Evolutionary conservation across 2,888 invertebrate species (phyloP).

Genomic region (Psylliodes chrysocephalus): DNA sequence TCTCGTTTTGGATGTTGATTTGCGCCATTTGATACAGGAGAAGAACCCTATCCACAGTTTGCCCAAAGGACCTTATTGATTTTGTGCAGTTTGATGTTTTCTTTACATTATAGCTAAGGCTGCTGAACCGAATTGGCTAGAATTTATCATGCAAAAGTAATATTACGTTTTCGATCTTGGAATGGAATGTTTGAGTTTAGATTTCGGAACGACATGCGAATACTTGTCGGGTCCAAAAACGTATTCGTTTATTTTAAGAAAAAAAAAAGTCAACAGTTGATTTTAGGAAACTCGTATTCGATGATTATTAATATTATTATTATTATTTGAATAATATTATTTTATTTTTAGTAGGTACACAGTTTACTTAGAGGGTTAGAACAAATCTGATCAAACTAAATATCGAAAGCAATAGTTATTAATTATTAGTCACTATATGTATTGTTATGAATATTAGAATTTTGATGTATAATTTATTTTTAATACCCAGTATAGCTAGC

Average conservation of each 20-base stretch:
- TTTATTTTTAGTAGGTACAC: no score
- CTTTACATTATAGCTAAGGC: slow-evolving; percentile 13
- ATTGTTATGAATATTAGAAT: no score
- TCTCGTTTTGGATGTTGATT: slow-evolving; percentile 26
- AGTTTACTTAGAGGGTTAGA: no score
- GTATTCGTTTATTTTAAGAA: not conserved
- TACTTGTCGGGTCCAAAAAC: not conserved
- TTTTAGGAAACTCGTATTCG: no score
- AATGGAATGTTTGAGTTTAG: slow-evolving; percentile 19
- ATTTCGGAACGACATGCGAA: not conserved
- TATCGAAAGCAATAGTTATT: no score
- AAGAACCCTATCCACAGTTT: slow-evolving; percentile 16
- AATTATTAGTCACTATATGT: no score
- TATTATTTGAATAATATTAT: no score
- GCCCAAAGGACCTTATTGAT: slow-evolving; percentile 23
- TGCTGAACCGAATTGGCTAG: slow-evolving; percentile 18
- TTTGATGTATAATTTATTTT: no score
- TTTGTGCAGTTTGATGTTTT: slow-evolving; percentile 25
- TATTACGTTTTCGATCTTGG: slow-evolving; percentile 20
- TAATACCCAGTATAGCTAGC: no score
- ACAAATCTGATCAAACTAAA: no score
- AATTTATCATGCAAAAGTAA: slow-evolving; percentile 23
- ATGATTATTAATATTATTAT: no score
- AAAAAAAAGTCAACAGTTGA: not conserved
- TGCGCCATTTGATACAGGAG: slow-evolving; percentile 14